Evolutionary conservation across 2,888 invertebrate species (phyloP).

Genomic region (Acleris laterana): DNA sequence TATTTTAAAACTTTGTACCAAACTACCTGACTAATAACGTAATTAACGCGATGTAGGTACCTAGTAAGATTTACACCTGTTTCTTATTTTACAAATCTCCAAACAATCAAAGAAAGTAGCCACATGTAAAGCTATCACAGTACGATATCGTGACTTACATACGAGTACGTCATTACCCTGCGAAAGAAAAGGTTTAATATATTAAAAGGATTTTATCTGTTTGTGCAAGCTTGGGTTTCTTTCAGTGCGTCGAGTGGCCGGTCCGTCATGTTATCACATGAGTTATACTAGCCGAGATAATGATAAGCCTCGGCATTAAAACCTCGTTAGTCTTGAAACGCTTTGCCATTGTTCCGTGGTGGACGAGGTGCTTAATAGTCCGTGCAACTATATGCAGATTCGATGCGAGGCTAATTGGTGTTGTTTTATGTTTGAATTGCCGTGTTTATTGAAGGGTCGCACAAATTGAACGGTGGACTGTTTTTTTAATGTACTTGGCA

Average conservation of each 20-base stretch:
- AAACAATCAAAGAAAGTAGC: too few relatives aligned
- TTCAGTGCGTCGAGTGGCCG: slow-evolving; percentile 44
- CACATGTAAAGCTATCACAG: too few relatives aligned
- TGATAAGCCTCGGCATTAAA: slow-evolving; percentile 78
- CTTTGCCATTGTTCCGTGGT: slow-evolving; percentile 59
- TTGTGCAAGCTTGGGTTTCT: slow-evolving; percentile 28
- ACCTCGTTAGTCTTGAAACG: slow-evolving; percentile 73
- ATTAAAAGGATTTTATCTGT: slow-evolving; percentile 26
- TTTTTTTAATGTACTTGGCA: too few relatives aligned
- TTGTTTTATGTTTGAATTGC: too few relatives aligned
- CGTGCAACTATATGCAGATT: slow-evolving; percentile 25
- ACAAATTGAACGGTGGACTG: background rate
- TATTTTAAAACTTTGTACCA: too few relatives aligned
- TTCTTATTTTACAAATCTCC: too few relatives aligned
- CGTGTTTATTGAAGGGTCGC: background rate
- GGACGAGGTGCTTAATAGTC: slow-evolving; percentile 14
- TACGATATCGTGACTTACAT: background rate
- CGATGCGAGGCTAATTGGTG: slow-evolving; percentile 10
- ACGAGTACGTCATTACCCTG: slow-evolving; percentile 3
- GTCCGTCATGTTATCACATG: slow-evolving; percentile 61
- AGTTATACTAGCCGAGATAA: slow-evolving; percentile 70
- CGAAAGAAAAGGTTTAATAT: slow-evolving; percentile 15
- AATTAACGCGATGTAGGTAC: too few relatives aligned
- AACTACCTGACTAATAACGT: too few relatives aligned
- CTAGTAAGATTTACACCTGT: too few relatives aligned